Base-by-base conservation (phyloP, 2,888 invertebrate species). In the Adineta ricciae region DNA sequence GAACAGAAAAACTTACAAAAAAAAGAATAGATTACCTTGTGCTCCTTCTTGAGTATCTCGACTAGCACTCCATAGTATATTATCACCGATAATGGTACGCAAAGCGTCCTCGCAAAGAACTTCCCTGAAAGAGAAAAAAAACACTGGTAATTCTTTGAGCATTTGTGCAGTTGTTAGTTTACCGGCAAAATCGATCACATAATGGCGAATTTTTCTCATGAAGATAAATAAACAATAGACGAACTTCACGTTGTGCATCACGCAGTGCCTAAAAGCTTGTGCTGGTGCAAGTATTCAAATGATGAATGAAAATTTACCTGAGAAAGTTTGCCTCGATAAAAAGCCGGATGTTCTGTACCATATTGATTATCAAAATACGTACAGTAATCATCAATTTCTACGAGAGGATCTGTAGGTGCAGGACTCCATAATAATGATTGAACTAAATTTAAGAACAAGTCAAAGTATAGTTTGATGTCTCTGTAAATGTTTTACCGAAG, bases 271-370 rank as follows among this genome's bases (percentile, higher is more conserved):
- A 41, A 41, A 78, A 78, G n/a, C 3, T 73, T 19, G 19, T 50
- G 14, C 19, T 50, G 19, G 19, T 50, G 9, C n/a, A 64, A 27
- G 27, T 14, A 64, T 64, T 64, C 27, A 9, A 24, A 27, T n/a
- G n/a, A 14, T n/a, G 1, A 36, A 56, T 41, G 21, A 5, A 14
- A n/a, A 54, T 0, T 41, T 46, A 91, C 91, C 91, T 96, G 96
- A 87, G 94, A 94, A 91, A 96, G 97, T 46, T 96, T 95, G 87
- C 96, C 96, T 90, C 95, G 95, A 90, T 96, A 96, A 92, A 97
- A 97, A 85, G 95, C 94, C 19, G 97, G 97, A 91, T 97, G 97
- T 84, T 91, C 91, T 84, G 92, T 92, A 50, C 93, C 93, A 91
- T 94, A 97, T 87, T 93, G 93, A 87, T 94, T 93, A 88, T 95